phyloP scores from a whole-genome alignment of 1,140 invertebrate species.

The Phymastichus coffea region DNA sequence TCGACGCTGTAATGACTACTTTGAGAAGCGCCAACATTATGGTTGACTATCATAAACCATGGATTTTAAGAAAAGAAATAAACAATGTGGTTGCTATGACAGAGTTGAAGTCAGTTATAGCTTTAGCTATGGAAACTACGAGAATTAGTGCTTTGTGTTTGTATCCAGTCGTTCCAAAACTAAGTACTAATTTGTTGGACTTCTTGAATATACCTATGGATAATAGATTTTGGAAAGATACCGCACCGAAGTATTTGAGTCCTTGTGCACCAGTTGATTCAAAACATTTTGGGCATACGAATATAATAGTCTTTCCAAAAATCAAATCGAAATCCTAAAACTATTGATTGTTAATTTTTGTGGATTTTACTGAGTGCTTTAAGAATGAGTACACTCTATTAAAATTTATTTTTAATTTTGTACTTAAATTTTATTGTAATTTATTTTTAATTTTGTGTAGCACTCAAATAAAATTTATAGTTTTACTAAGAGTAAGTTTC shows the following conservation, averaged over 20 bases:
- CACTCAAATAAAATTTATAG: too few species aligned
- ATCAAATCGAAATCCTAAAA: constrained; percentile 18
- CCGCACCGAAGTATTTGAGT: constrained; percentile 39
- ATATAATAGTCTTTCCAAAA: constrained; percentile 35
- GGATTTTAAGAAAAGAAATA: constrained; percentile 71
- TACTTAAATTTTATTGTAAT: not conserved
- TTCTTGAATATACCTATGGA: constrained; percentile 62
- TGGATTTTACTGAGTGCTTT: too few species aligned
- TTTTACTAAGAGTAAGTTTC: too few species aligned
- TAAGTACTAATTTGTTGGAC: constrained; percentile 67
- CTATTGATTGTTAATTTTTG: not conserved
- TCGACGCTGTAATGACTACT: constrained; percentile 73
- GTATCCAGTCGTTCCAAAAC: constrained; percentile 80
- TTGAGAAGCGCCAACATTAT: constrained; percentile 82
- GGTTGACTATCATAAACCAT: constrained; percentile 83
- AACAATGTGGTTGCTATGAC: constrained; percentile 52
- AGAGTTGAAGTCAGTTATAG: constrained; percentile 73
- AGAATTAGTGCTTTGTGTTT: constrained; percentile 76
- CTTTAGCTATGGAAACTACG: constrained; percentile 80
- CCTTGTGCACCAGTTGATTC: not conserved
- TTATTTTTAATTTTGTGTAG: too few species aligned
- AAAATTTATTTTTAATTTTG: too few species aligned
- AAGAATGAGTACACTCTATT: too few species aligned
- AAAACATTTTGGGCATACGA: constrained; percentile 11
- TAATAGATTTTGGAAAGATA: constrained; percentile 59